phyloP scores from a whole-genome alignment of 2,888 invertebrate genomes.

The Saturnia pavonia region DNA sequence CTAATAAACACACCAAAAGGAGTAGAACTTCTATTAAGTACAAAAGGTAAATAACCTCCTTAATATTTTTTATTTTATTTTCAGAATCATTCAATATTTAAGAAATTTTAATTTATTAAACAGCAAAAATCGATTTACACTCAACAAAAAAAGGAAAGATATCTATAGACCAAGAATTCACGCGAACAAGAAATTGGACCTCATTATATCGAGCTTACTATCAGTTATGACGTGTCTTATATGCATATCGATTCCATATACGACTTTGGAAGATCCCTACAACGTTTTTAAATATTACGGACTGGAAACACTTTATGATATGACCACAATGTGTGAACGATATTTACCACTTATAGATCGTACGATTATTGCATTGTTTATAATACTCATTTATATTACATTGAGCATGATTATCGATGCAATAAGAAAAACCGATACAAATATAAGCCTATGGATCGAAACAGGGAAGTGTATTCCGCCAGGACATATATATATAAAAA shows the following conservation, averaged over 20 bases:
- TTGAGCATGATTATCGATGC: slow-evolving; percentile 43
- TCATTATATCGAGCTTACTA: slow-evolving; percentile 48
- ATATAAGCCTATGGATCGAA: slow-evolving; percentile 51
- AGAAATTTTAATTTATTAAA: slow-evolving; percentile 16
- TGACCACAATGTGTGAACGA: slow-evolving; percentile 36
- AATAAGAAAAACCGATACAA: slow-evolving; percentile 47
- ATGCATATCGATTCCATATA: slow-evolving; percentile 51
- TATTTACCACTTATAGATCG: slow-evolving; percentile 44
- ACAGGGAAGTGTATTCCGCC: slow-evolving; percentile 43
- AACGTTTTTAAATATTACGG: slow-evolving; percentile 38
- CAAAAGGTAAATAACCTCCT: too few relatives aligned
- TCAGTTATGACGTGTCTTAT: slow-evolving; percentile 46
- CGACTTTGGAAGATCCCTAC: slow-evolving; percentile 44
- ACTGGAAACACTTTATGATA: slow-evolving; percentile 30
- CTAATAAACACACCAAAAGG: too few relatives aligned
- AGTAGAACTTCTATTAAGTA: too few relatives aligned
- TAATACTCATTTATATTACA: slow-evolving; percentile 41
- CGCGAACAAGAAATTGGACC: slow-evolving; percentile 38
- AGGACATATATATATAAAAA: neutral
- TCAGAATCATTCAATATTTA: slow-evolving; percentile 45
- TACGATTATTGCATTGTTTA: slow-evolving; percentile 39
- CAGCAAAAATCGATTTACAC: neutral
- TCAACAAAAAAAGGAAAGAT: slow-evolving; percentile 3
- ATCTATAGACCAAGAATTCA: slow-evolving; percentile 35
- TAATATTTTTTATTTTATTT: slow-evolving; percentile 20